Base-by-base conservation (phyloP, 2,113 vertebrate genomes). In the Hydrochoerus hydrochaeris region DNA sequence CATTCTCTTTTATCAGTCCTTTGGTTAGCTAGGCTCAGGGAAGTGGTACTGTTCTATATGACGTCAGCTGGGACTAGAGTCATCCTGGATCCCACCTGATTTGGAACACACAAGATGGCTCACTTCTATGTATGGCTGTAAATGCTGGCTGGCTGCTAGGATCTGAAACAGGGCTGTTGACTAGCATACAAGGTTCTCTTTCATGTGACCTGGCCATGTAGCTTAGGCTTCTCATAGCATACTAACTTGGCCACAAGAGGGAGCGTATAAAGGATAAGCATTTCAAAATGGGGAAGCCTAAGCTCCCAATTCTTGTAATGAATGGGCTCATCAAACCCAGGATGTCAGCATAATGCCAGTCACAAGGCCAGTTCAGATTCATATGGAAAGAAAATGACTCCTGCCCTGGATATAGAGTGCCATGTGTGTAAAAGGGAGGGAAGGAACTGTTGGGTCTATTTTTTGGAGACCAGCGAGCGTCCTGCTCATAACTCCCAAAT, bases 321-420 rank as follows among this genome's bases (percentile, higher is more conserved):
- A 94, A 44, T 81, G 10, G 32, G 60, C 32, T 62, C 73, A 85
- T 57, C 95, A 93, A 82, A 60, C 65, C 46, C 57, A 83, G 77
- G 85, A 75, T 78, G 41, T 52, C 44, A 81, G 46, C 85, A 52
- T 46, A 73, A 91, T 87, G 26, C 30, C 38, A 62, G 19, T 57
- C n/a, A 65, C 11, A 84, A 92, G 65, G 28, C n/a, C 92, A 94
- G 77, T 65, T 69, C 28, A 94, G 52, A 86, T 92, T 91, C 95
- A 88, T 12, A 41, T 30, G 28, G 10, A 92, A 24, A 20, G 17
- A 44, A 80, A 91, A 85, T 32, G 49, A 80, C 38, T 73, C 75
- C 46, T 57, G 46, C n/a, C 5, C 38, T 67, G 58, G 49, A 88
- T 93, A 32, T 62, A 87, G 46, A 78, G 30, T 60, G 35, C 9